Percentiles rank a stretch among this genome's conserved stretches.
Evolutionary conservation across 2,113 vertebrate genomes (phyloP).

Genomic region (Eublepharis macularius): DNA sequence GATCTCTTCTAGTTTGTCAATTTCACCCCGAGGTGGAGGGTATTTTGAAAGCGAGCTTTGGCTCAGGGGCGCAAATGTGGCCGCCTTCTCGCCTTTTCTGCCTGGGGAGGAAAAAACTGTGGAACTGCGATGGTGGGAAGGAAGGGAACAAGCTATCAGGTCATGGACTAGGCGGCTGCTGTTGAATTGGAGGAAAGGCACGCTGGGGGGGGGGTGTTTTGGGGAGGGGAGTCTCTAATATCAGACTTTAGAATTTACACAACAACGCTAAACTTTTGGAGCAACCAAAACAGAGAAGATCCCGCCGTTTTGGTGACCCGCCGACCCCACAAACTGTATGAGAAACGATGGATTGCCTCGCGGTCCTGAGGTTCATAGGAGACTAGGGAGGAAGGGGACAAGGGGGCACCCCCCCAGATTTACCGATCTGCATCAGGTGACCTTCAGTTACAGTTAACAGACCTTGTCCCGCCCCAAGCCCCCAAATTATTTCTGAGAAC

Average conservation of each 20-base stretch:
- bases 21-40: neutral
- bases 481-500: no score
- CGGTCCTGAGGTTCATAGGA: no score
- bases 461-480: no score
- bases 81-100: neutral
- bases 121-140: neutral
- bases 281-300: neutral
- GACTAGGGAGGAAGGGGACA: no score
- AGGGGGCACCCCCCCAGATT: no score
- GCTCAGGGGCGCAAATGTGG: neutral
- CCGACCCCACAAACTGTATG: neutral
- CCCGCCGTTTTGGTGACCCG: no score
- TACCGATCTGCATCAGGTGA: no score
- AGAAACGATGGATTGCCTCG: neutral
- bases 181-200: neutral
- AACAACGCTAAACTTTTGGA: neutral
- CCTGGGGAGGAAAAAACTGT: neutral
- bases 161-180: neutral
- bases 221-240: neutral
- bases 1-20: no score
- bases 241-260: neutral
- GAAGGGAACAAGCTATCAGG: neutral
- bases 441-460: no score
- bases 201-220: neutral
- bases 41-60: neutral